phyloP scores from a whole-genome alignment of 2,888 invertebrate species.

The Amblyteles armatorius region DNA sequence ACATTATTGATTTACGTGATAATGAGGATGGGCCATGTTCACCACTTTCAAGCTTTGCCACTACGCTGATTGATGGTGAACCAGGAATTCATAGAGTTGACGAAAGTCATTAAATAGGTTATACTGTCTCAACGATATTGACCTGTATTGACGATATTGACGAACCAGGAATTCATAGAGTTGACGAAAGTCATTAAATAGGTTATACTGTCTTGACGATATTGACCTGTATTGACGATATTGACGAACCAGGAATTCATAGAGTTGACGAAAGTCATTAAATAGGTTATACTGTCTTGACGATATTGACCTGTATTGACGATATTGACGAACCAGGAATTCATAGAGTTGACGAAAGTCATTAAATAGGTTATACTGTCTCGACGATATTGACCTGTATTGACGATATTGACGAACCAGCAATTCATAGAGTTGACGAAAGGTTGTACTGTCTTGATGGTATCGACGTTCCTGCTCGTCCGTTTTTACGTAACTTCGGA shows the following conservation, averaged over 20 bases:
- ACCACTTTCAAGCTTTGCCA: conserved; percentile 49
- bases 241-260: conserved; percentile 77
- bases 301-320: background rate
- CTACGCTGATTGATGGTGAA: conserved; percentile 78
- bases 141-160: background rate
- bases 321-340: too few relatives aligned
- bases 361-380: conserved; percentile 41
- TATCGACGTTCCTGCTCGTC: background rate
- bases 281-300: conserved; percentile 24
- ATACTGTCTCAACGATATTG: background rate
- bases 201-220: background rate
- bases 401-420: background rate
- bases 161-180: conserved; percentile 74
- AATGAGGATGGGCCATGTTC: too few relatives aligned
- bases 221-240: too few relatives aligned
- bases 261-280: conserved; percentile 55
- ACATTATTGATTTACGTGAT: too few relatives aligned
- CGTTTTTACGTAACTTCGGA: background rate
- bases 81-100: conserved; percentile 74
- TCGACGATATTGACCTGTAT: too few relatives aligned
- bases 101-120: conserved; percentile 52
- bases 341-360: conserved; percentile 68
- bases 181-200: conserved; percentile 51
- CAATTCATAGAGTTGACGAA: conserved; percentile 68
- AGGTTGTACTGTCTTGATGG: background rate